Percentiles rank a stretch among this genome's conserved stretches.
phyloP scores from a whole-genome alignment of 2,797 vertebrate species.

The Moxostoma hubbsi region DNA sequence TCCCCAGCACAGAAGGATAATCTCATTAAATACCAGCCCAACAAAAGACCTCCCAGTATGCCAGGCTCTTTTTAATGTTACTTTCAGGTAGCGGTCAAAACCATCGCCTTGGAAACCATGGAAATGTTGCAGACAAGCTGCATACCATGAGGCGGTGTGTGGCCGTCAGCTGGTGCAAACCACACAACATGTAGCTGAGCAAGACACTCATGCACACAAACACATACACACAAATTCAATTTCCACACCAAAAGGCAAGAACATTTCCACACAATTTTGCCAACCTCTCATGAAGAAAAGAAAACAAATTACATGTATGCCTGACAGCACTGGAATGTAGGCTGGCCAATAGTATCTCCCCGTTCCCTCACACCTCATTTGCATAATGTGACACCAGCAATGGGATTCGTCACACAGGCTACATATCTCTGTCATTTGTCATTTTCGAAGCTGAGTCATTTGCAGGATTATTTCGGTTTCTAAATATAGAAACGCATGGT shows the following conservation, averaged over 20 bases:
- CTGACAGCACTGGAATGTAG: slow-evolving; percentile 54
- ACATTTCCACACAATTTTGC: slow-evolving; percentile 52
- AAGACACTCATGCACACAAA: slow-evolving; percentile 12
- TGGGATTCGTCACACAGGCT: slow-evolving; percentile 53
- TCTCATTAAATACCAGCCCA: slow-evolving; percentile 81
- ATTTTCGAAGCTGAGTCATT: slow-evolving; percentile 32
- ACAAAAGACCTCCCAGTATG: slow-evolving; percentile 74
- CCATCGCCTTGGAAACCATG: slow-evolving; percentile 76
- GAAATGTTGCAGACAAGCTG: slow-evolving; percentile 71
- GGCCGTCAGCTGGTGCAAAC: slow-evolving; percentile 55
- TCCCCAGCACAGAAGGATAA: slow-evolving; percentile 77
- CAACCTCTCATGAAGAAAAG: slow-evolving; percentile 57
- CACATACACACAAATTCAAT: slow-evolving; percentile 19
- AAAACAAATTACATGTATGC: slow-evolving; percentile 63
- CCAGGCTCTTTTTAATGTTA: slow-evolving; percentile 72
- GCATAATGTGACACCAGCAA: slow-evolving; percentile 59
- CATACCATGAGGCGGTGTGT: slow-evolving; percentile 59
- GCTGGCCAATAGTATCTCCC: slow-evolving; percentile 56
- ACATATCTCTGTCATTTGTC: slow-evolving; percentile 46
- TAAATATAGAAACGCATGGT: slow-evolving; percentile 37
- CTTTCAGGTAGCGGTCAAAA: slow-evolving; percentile 78
- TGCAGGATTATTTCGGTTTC: slow-evolving; percentile 30
- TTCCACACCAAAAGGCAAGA: slow-evolving; percentile 55
- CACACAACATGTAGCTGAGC: slow-evolving; percentile 41
- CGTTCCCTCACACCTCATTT: slow-evolving; percentile 47